Evolutionary conservation across 1,140 invertebrate genomes (phyloP), one percentile per base, ranked within the genome.

Genomic region (Zophobas morio): DNA sequence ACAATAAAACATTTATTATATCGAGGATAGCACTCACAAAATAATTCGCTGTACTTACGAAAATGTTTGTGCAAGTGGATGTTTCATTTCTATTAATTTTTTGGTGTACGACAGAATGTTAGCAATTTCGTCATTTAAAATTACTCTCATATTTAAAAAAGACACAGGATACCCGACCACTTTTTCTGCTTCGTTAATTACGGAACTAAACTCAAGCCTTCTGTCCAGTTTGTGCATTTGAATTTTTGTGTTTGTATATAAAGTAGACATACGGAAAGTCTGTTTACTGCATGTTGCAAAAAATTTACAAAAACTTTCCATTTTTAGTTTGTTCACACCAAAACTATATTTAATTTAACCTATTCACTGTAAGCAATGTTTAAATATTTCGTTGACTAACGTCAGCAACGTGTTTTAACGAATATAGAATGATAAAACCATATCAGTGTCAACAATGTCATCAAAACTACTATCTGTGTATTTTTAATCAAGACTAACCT

Each of bases 131-230:
- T 98, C 96, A 84, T 95, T 97, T 4, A 98, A 86, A 1, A 98
- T 85, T 91, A 95, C 97, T 72, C 96, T 87, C 20, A 98, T 85
- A 86, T 94, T 98, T 75, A 98, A 90, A 85, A 97, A 97, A 1
- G 96, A 97, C 0, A 96, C 97, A 20, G 96, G 95, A 88, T 98
- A 98, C 0, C 96, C 96, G 32, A 99, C 96, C 63, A 99, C 93
- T 89, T 97, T 97, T 87, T 98, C 96, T 37, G 96, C 97, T 84
- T 98, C 96, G 40, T 93, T 93, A 6, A 98, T 94, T 2, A 73
- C 71, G 39, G 36, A 8, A 20, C 42, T 54, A 49, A 49, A 20
- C 36, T 39, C 56, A 54, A 1, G 49, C 54, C 4, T 73, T 54
- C n/a, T 73, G 35, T 36, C 39, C 51, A n/a, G 35, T 33, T 72